These are phyloP conservation scores for Festucalex cinctus DNA, from an alignment of 2,113 vertebrate species.

Conservation along the genomic window DNA sequence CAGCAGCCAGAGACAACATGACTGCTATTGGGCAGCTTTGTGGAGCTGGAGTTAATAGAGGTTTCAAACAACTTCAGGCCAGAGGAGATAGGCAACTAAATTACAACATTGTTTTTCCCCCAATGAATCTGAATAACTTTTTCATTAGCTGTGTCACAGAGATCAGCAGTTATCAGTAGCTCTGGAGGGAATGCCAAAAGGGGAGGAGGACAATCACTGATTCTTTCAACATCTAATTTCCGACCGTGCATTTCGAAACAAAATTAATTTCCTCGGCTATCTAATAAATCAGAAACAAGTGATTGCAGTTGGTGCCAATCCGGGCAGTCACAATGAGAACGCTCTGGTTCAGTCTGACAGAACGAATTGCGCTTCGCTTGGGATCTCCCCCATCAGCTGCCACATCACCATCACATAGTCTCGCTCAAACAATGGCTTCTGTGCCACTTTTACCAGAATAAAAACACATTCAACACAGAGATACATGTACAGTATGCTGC, in stretches of 20 bases:
- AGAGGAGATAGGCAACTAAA: slow-evolving; percentile 69
- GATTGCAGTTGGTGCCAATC: slow-evolving; percentile 72
- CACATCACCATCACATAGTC: slow-evolving; percentile 23
- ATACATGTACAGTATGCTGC: background rate
- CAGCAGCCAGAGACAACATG: slow-evolving; percentile 25
- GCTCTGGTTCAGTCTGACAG: slow-evolving; percentile 37
- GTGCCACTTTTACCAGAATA: slow-evolving; percentile 30
- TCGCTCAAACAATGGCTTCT: slow-evolving; percentile 20
- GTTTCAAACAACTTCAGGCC: slow-evolving; percentile 52
- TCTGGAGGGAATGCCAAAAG: slow-evolving; percentile 56
- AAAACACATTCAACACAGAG: background rate
- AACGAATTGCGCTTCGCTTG: slow-evolving; percentile 41
- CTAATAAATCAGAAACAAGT: slow-evolving; percentile 77
- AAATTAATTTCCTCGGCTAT: slow-evolving; percentile 79
- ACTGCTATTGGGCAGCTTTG: slow-evolving; percentile 30
- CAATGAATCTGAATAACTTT: slow-evolving; percentile 66
- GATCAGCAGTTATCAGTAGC: slow-evolving; percentile 75
- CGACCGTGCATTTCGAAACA: slow-evolving; percentile 72
- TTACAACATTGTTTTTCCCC: slow-evolving; percentile 60
- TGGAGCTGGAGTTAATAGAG: slow-evolving; percentile 42
- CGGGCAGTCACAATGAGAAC: slow-evolving; percentile 64
- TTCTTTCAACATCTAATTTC: slow-evolving; percentile 77
- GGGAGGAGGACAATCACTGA: slow-evolving; percentile 65
- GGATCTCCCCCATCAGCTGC: slow-evolving; percentile 49
- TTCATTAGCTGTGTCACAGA: slow-evolving; percentile 73